phyloP scores from a whole-genome alignment of 2,113 vertebrate species.

The Eulacestoma nigropectus region DNA sequence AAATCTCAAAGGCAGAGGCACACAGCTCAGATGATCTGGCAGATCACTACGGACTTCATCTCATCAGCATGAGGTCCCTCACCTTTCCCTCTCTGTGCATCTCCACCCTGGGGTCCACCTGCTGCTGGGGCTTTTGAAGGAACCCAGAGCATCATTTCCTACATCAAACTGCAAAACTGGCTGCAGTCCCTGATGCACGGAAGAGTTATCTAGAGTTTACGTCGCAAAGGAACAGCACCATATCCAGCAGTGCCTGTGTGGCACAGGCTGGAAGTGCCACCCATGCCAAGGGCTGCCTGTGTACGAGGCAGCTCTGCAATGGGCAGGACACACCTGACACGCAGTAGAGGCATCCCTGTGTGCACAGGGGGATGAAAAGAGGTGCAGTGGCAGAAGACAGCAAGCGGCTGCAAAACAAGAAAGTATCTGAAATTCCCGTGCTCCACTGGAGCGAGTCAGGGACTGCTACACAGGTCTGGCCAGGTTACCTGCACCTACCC shows the following conservation, averaged over 20 bases:
- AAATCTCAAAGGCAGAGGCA: background rate
- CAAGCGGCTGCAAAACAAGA: background rate
- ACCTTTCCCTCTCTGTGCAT: background rate
- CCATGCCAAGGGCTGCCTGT: rapidly evolving
- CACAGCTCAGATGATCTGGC: background rate
- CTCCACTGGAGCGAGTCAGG: background rate
- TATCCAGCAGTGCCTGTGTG: background rate
- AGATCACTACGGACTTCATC: background rate
- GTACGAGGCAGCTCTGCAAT: rapidly evolving
- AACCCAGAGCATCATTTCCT: background rate
- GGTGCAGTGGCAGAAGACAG: background rate
- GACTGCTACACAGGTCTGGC: background rate
- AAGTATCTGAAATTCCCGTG: background rate
- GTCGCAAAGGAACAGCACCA: background rate
- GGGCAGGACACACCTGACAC: background rate
- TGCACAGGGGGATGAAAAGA: background rate
- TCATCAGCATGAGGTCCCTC: background rate
- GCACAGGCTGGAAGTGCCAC: background rate
- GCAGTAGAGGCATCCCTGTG: background rate
- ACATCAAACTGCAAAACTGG: background rate
- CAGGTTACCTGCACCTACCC: rapidly evolving
- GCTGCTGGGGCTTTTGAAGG: background rate
- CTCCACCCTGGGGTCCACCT: background rate
- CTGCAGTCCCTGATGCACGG: background rate
- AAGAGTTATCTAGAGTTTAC: background rate